Evolutionary conservation across 30 jellyfish, hydroid and myxozoan genomes (phyloP).

Genomic region (Chrysaora quinquecirrha): DNA sequence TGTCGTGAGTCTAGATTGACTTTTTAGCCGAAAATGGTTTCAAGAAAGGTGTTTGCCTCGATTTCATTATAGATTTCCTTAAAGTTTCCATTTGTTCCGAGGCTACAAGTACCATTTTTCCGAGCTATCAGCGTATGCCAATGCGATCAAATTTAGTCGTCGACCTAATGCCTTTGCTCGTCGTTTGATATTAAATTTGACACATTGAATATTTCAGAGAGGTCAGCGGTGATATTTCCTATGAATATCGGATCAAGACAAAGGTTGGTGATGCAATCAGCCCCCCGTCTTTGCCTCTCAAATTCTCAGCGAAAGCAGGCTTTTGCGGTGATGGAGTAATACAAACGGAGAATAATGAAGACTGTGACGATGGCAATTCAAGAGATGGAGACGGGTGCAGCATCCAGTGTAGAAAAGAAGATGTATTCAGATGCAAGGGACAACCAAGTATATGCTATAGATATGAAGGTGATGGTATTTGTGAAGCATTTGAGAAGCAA

Average conservation of each 20-base stretch:
- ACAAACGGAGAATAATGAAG: conserved; percentile 61
- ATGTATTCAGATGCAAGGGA: conserved; percentile 83
- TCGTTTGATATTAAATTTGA: too few relatives aligned
- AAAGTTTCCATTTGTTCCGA: too few relatives aligned
- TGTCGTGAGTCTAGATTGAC: too few relatives aligned
- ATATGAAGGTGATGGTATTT: conserved; percentile 88
- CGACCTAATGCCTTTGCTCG: too few relatives aligned
- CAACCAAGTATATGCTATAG: conserved; percentile 93
- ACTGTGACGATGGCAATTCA: conserved; percentile 94
- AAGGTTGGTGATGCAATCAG: conserved; percentile 58
- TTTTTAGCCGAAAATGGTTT: too few relatives aligned
- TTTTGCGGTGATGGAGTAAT: conserved; percentile 96
- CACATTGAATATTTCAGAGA: too few relatives aligned
- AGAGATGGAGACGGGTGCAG: conserved; percentile 96
- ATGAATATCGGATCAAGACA: conserved; percentile 75
- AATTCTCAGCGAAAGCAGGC: conserved; percentile 55
- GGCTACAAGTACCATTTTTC: too few relatives aligned
- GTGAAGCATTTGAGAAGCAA: conserved; percentile 85
- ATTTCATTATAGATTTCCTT: too few relatives aligned
- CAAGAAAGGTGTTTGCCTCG: too few relatives aligned
- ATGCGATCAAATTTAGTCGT: too few relatives aligned
- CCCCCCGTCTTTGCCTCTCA: conserved; percentile 82
- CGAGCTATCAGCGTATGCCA: too few relatives aligned
- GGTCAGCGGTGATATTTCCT: conserved; percentile 19
- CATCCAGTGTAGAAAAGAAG: conserved; percentile 80